phyloP scores from a whole-genome alignment of 2,797 vertebrate genomes.

The Pteropus rufus region DNA sequence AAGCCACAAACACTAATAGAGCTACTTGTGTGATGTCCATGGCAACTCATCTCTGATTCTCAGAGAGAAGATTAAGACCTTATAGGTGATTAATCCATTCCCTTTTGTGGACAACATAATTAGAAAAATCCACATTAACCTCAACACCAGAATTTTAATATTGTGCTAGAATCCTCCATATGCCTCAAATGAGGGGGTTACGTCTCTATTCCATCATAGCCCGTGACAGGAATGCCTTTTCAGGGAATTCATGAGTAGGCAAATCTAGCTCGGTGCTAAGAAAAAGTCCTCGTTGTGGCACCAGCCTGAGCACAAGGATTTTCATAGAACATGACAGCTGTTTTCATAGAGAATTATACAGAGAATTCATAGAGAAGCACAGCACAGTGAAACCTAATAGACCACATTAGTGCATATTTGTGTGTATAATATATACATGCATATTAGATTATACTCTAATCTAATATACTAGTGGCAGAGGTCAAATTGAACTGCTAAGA shows the following conservation, averaged over 20 bases:
- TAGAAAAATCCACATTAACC: neutral
- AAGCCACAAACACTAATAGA: neutral
- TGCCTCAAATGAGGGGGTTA: neutral
- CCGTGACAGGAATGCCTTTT: neutral
- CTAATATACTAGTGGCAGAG: conserved; percentile 58
- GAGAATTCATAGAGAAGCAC: conserved; percentile 42
- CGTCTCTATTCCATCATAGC: neutral
- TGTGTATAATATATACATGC: conserved; percentile 48
- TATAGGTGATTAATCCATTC: neutral
- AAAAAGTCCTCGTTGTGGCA: conserved; percentile 2
- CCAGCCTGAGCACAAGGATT: neutral
- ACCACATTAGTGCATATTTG: conserved; percentile 33
- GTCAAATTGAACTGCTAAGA: conserved; percentile 56
- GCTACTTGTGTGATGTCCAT: neutral
- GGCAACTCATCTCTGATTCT: neutral
- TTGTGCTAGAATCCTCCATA: neutral
- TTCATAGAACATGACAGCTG: conserved; percentile 44
- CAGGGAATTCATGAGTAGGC: neutral
- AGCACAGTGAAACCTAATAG: conserved; percentile 51
- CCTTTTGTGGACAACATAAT: neutral
- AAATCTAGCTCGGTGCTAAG: neutral
- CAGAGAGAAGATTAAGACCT: neutral
- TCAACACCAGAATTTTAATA: neutral
- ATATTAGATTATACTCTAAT: conserved; percentile 70
- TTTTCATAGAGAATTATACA: conserved; percentile 54